Conservation (phyloP, 2,888 invertebrate genomes). For the Lepidochrysops patricia region DNA sequence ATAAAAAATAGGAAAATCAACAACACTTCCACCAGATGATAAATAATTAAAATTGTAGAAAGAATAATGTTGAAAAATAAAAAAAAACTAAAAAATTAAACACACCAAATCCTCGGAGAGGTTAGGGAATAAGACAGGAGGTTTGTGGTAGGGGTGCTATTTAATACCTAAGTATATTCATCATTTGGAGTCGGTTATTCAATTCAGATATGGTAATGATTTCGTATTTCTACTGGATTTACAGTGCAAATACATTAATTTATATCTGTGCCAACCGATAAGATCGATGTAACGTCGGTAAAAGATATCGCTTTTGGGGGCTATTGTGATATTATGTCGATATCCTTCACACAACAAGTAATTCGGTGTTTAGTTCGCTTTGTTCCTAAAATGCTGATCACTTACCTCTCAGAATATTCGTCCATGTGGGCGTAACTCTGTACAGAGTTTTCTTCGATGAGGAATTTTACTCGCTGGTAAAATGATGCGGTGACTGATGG, state of each 20-base stretch:
- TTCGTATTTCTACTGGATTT: conserved; percentile 61
- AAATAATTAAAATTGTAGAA: conserved; percentile 57
- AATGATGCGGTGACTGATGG: conserved; percentile 97
- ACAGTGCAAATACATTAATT: conserved; percentile 63
- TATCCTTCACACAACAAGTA: conserved; percentile 61
- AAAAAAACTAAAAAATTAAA: conserved; percentile 53
- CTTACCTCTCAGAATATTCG: conserved; percentile 99
- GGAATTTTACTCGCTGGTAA: conserved; percentile 97
- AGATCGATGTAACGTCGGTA: conserved; percentile 49
- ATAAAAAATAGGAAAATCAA: conserved; percentile 72
- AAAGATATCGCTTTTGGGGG: conserved; percentile 45
- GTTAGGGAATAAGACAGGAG: conserved; percentile 68
- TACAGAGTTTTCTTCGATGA: conserved; percentile 98
- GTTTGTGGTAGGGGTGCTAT: conserved; percentile 62
- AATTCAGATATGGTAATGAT: conserved; percentile 54
- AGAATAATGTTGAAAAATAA: conserved; percentile 51
- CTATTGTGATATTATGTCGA: conserved; percentile 31
- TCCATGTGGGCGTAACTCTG: conserved; percentile 98
- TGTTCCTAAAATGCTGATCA: conserved; percentile 34
- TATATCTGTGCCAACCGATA: conserved; percentile 58
- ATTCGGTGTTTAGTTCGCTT: conserved; percentile 48
- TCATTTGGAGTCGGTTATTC: conserved; percentile 22
- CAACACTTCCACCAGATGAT: conserved; percentile 72
- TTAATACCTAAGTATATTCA: conserved; percentile 44
- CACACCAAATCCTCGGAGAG: conserved; percentile 75